Evolutionary conservation across 1,140 invertebrate species (phyloP).

Genomic region (Stenopsyche tienmushanensis): DNA sequence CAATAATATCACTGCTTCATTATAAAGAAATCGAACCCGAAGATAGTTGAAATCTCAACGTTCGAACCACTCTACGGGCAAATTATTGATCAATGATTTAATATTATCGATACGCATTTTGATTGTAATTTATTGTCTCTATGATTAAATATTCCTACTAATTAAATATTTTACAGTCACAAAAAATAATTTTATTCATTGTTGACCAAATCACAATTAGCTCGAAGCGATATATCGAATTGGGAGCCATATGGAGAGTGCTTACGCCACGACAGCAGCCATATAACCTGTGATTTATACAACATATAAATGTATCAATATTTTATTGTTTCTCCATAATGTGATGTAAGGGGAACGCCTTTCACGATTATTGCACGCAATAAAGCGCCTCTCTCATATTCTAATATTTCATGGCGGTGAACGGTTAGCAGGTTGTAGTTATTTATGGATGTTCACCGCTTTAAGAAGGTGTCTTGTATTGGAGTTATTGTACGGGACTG

Average conservation of each 20-base stretch:
- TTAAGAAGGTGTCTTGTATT: too few relatives aligned
- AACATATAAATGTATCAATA: slow-evolving; percentile 23
- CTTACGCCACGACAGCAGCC: neutral
- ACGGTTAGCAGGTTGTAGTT: slow-evolving; percentile 19
- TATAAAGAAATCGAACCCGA: too few relatives aligned
- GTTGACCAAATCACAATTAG: neutral
- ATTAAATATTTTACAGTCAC: neutral
- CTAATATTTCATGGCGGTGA: slow-evolving; percentile 22
- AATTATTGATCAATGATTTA: neutral
- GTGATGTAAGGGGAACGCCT: slow-evolving; percentile 31
- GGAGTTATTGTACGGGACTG: neutral
- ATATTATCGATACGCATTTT: neutral
- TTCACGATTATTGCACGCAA: slow-evolving; percentile 32
- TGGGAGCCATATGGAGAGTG: neutral
- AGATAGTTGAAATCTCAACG: too few relatives aligned
- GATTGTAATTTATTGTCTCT: neutral
- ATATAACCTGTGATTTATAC: slow-evolving; percentile 7
- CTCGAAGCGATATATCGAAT: neutral
- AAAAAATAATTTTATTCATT: neutral
- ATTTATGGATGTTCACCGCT: slow-evolving; percentile 26
- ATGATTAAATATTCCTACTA: neutral
- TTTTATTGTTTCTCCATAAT: slow-evolving; percentile 30
- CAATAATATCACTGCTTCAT: too few relatives aligned
- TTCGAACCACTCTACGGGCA: too few relatives aligned
- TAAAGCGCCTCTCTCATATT: slow-evolving; percentile 27